These are phyloP conservation scores for Polietes domitor DNA, from an alignment of 2,888 invertebrate species.

Conservation along the genomic window DNA sequence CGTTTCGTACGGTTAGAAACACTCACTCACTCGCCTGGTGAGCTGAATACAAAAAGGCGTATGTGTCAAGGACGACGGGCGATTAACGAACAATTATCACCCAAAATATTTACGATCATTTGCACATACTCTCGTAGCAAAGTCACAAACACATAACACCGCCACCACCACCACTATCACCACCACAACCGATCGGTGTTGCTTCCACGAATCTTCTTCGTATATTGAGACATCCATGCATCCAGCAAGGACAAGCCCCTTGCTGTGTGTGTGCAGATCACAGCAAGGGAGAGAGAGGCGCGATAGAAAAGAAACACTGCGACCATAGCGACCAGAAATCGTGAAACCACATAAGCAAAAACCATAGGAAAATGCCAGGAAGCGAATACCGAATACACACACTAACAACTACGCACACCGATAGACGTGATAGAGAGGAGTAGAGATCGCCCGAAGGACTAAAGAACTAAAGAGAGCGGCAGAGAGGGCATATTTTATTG, in stretches of 20 bases:
- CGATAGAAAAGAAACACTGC: slow-evolving; percentile 66
- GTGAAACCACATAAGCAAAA: slow-evolving; percentile 68
- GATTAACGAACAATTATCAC: slow-evolving; percentile 78
- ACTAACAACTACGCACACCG: too few relatives aligned
- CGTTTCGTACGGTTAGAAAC: slow-evolving; percentile 70
- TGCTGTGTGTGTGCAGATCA: slow-evolving; percentile 37
- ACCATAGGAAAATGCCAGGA: slow-evolving; percentile 54
- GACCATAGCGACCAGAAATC: slow-evolving; percentile 72
- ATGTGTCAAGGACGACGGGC: slow-evolving; percentile 66
- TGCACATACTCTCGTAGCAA: slow-evolving; percentile 42
- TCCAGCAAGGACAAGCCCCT: slow-evolving; percentile 53
- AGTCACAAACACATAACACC: slow-evolving; percentile 18
- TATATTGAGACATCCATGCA: slow-evolving; percentile 26
- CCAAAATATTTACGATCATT: slow-evolving; percentile 71
- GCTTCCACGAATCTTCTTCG: slow-evolving; percentile 47
- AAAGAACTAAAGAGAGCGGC: not conserved
- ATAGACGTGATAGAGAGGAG: not conserved
- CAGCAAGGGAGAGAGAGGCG: slow-evolving; percentile 25
- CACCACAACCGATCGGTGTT: not conserved
- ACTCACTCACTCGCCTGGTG: slow-evolving; percentile 62
- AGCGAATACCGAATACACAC: not conserved
- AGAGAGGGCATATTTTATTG: not conserved
- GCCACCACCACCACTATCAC: not conserved
- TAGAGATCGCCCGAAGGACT: slow-evolving; percentile 1
- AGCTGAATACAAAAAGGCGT: slow-evolving; percentile 19